Base-by-base conservation (phyloP, 2,888 invertebrate genomes). In the Pyrrhia umbra region DNA sequence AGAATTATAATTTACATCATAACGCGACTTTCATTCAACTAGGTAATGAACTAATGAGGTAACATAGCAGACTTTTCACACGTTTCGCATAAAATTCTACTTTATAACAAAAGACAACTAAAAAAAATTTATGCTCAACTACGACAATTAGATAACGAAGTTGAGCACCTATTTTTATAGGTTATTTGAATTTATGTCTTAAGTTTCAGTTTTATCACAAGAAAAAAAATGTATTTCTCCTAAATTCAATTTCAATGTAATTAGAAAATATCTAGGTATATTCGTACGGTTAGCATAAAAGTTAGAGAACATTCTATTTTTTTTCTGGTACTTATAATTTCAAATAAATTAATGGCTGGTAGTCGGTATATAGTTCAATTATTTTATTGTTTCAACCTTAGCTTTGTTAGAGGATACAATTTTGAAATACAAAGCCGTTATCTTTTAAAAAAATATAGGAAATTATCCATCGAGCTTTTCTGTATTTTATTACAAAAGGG, bases 21-120 rank as follows among this genome's bases (percentile, higher is more conserved):
- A 74, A 75, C 72, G 77, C 51, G 39, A 90, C 92, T 93, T 93
- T 93, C 93, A 88, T 91, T 89, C 83, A 84, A 82, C 81, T 84
- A 68, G 60, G 58, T 67, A 73, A 63, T 72, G 61, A 69, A 62
- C 68, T 79, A 62, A 77, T 75, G 61, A 69, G 64, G 68, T 79
- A 60, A 77, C 57, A 63, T 55, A 43, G 54, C 47, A 61, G 64
- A 61, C 40, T 54, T 21, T 65, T 72, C 69, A 72, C 71, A 77
- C 69, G 72, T 60, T 27, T 61, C 23, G 13, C 45, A 30, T 23
- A 47, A 46, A 37, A 42, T 45, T 6, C 27, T 21, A 43, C 23
- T 39, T 30, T 2, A 13, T 13, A 39, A 25, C 13, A 57, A 61
- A 61, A 20, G 13, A 23, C 27, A 23, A 57, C 18, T 39, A 30